A percentile compares a stretch with the other conserved stretches of the same genome.
Evolutionary conservation across 2,797 vertebrate species (phyloP).

Genomic region (Sebastes jordani): DNA sequence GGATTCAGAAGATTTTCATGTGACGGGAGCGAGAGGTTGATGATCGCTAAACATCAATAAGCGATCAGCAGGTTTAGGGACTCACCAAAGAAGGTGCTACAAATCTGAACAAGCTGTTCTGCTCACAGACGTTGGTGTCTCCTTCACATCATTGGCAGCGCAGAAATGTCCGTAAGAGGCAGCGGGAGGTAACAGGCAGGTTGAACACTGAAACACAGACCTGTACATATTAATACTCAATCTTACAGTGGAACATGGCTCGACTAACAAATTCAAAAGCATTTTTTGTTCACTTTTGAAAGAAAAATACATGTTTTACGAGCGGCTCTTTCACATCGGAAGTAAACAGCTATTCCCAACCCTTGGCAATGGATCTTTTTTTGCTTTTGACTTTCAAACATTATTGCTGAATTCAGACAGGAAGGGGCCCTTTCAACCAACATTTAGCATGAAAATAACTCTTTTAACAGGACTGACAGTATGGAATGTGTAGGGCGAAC

Average conservation of each 20-base stretch:
- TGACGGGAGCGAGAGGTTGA: slow-evolving; percentile 6
- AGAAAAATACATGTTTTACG: slow-evolving; percentile 19
- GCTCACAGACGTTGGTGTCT: slow-evolving; percentile 26
- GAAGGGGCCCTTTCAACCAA: slow-evolving; percentile 54
- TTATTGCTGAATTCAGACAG: slow-evolving; percentile 82
- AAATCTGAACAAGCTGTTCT: slow-evolving; percentile 38
- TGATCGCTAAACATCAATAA: background rate
- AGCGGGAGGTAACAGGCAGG: slow-evolving; percentile 78
- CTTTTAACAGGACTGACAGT: slow-evolving; percentile 44
- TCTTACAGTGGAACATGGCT: slow-evolving; percentile 39
- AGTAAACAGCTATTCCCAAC: slow-evolving; percentile 27
- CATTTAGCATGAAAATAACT: slow-evolving; percentile 39
- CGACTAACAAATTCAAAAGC: slow-evolving; percentile 31
- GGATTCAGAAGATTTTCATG: slow-evolving; percentile 7
- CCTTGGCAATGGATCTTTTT: slow-evolving; percentile 44
- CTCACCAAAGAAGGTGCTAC: slow-evolving; percentile 43
- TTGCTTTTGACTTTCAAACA: slow-evolving; percentile 58
- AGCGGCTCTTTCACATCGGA: slow-evolving; percentile 20
- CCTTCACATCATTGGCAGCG: slow-evolving; percentile 60
- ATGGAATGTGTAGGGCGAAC: slow-evolving; percentile 70
- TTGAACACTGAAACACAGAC: slow-evolving; percentile 71
- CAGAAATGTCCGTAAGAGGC: slow-evolving; percentile 56
- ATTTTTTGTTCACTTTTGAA: slow-evolving; percentile 32
- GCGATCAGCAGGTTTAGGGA: background rate
- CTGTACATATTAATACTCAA: slow-evolving; percentile 64